These are phyloP conservation scores for Xenotilapia flavipinnis DNA, from an alignment of 2,113 vertebrate species.

Conservation along the genomic window DNA sequence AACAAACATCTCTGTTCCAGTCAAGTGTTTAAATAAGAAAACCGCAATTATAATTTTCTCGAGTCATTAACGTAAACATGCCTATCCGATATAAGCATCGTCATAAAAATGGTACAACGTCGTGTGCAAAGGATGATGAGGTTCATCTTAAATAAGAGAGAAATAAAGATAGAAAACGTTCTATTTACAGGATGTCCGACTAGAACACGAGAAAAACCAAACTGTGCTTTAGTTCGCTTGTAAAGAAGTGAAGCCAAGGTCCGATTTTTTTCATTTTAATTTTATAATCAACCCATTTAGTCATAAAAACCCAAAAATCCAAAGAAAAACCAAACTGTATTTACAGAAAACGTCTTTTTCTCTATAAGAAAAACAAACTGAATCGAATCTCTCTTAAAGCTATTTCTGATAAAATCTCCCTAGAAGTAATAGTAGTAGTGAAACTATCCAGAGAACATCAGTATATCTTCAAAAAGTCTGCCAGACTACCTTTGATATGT, in stretches of 20 bases:
- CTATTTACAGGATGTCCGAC: slow-evolving; percentile 58
- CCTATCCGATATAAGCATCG: slow-evolving; percentile 13
- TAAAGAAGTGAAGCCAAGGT: slow-evolving; percentile 17
- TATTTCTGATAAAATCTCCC: slow-evolving; percentile 62
- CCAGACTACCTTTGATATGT: slow-evolving; percentile 67
- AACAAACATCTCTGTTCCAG: slow-evolving; percentile 1
- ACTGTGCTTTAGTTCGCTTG: background rate
- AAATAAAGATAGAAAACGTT: slow-evolving; percentile 57
- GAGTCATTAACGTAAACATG: slow-evolving; percentile 32
- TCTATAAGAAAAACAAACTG: slow-evolving; percentile 38
- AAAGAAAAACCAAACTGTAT: slow-evolving; percentile 33
- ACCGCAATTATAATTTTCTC: background rate
- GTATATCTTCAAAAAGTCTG: slow-evolving; percentile 53
- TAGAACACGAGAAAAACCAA: background rate
- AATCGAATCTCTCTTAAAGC: slow-evolving; percentile 61
- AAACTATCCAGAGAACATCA: slow-evolving; percentile 51
- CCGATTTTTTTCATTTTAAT: slow-evolving; percentile 41
- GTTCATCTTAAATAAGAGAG: slow-evolving; percentile 18
- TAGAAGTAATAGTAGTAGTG: slow-evolving; percentile 42
- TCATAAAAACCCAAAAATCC: slow-evolving; percentile 45
- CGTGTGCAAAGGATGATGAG: slow-evolving; percentile 37
- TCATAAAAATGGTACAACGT: slow-evolving; percentile 17
- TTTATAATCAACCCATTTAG: slow-evolving; percentile 58
- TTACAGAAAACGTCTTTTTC: slow-evolving; percentile 35
- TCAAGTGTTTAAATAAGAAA: slow-evolving; percentile 40